Evolutionary conservation across 2,113 vertebrate genomes (phyloP), one percentile per base, ranked within the genome.

Genomic region (Narcine bancroftii): DNA sequence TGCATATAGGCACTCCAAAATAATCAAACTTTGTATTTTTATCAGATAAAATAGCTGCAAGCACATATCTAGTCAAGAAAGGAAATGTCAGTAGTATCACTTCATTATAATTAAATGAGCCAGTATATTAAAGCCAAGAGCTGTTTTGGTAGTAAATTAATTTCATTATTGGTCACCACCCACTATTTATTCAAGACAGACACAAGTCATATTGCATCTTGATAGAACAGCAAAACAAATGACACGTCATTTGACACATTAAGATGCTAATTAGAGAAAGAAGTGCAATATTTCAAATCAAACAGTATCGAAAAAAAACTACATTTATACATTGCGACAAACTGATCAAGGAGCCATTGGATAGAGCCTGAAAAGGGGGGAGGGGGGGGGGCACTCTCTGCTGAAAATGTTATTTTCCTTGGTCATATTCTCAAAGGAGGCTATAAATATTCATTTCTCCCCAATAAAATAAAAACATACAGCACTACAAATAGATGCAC

Each of bases 151-250:
- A n/a, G 50, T 56, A 87, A 63, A 87, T n/a, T 63, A 63, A 36
- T 63, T 87, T 36, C 81, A 87, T 87, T 87, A 87, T 87, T 60
- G 56, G 36, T 19, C 60, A 21, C 81, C 81, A 63, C 33, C 50
- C 53, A 36, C 60, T 60, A 87, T 60, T 33, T 60, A 87, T 60
- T 87, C 53, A 60, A 87, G 81, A 87, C 39, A 60, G 81, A 87
- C 36, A 87, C 53, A 83, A 83, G 81, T 87, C 81, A 87, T 87
- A 87, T 60, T 87, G 81, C 81, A 87, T 87, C 53, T 87, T 87
- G 81, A 13, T 60, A 36, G 53, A 87, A 63, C 53, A 83, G 47
- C 47, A 87, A 60, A 63, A 60, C 53, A 85, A 63, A 21, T n/a
- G 79, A 83, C 79, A 87, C n/a, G n/a, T 60, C 50, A 87, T 87